phyloP scores from a whole-genome alignment of 1,140 invertebrate species.

The Drosophila kurseongensis region DNA sequence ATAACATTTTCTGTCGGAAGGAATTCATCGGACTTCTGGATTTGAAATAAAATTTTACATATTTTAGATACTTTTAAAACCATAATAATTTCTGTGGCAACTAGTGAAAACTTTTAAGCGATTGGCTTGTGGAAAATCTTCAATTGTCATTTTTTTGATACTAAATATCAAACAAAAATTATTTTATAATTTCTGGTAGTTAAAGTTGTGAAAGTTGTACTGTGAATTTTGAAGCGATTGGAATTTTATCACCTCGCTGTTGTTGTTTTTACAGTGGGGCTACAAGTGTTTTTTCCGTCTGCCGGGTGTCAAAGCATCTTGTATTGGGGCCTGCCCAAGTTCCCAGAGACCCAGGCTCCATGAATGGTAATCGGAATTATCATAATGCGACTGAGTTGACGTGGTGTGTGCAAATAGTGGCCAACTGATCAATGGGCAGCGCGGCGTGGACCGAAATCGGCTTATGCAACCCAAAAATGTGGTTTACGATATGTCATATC shows the following conservation, averaged over 20 bases:
- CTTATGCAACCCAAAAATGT: constrained; percentile 32
- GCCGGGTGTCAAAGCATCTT: constrained; percentile 26
- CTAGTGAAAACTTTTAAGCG: too few species aligned
- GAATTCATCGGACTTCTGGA: too few species aligned
- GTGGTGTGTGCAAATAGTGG: constrained; percentile 46
- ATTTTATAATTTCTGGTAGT: neutral
- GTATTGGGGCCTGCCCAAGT: constrained; percentile 30
- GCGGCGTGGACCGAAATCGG: constrained; percentile 17
- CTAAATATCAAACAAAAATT: too few species aligned
- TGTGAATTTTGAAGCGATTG: constrained; percentile 49
- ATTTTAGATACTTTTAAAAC: too few species aligned
- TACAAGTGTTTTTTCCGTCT: neutral
- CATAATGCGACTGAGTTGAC: constrained; percentile 36
- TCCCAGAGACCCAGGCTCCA: constrained; percentile 2
- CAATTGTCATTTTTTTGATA: too few species aligned
- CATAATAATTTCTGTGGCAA: too few species aligned
- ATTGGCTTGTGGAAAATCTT: too few species aligned
- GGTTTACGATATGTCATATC: constrained; percentile 35
- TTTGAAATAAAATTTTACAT: too few species aligned
- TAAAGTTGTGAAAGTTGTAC: neutral
- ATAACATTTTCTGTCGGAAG: too few species aligned
- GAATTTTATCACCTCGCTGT: constrained; percentile 64
- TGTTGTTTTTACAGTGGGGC: constrained; percentile 7
- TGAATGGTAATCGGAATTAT: constrained; percentile 23
- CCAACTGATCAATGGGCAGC: constrained; percentile 30